Percentiles rank a stretch among this genome's conserved stretches.
phyloP scores from a whole-genome alignment of 2,113 vertebrate species.

The Hydropotes inermis region DNA sequence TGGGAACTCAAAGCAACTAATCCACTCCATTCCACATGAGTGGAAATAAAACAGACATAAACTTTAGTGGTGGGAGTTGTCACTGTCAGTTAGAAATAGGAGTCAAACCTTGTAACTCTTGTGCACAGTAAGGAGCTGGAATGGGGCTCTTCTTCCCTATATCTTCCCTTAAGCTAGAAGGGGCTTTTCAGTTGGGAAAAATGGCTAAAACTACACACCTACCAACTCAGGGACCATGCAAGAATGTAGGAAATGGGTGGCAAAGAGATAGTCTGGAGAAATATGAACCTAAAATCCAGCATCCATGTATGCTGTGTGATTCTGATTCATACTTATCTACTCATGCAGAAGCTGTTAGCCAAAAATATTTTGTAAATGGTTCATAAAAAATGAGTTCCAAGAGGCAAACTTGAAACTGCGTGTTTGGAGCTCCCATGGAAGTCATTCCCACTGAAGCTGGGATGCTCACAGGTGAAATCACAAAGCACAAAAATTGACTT shows the following conservation, averaged over 20 bases:
- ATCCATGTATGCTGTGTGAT: background rate
- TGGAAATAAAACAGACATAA: background rate
- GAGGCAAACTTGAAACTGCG: background rate
- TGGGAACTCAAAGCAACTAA: background rate
- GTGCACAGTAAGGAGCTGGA: background rate
- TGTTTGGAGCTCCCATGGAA: background rate
- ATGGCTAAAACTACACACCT: background rate
- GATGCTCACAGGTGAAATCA: background rate
- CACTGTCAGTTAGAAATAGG: background rate
- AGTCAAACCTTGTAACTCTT: background rate
- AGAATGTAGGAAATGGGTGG: background rate
- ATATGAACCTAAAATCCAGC: background rate
- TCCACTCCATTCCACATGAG: background rate
- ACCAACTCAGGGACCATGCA: background rate
- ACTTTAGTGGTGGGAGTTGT: background rate
- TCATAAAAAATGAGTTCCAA: background rate
- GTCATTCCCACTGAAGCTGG: background rate
- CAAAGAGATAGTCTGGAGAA: background rate
- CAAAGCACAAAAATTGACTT: background rate
- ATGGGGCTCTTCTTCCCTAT: background rate
- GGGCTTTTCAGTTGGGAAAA: background rate
- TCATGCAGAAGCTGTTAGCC: background rate
- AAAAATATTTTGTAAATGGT: background rate
- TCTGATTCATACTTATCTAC: background rate
- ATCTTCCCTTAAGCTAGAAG: background rate